Conservation (phyloP, 1,140 invertebrate genomes). For the Tribolium castaneum region DNA sequence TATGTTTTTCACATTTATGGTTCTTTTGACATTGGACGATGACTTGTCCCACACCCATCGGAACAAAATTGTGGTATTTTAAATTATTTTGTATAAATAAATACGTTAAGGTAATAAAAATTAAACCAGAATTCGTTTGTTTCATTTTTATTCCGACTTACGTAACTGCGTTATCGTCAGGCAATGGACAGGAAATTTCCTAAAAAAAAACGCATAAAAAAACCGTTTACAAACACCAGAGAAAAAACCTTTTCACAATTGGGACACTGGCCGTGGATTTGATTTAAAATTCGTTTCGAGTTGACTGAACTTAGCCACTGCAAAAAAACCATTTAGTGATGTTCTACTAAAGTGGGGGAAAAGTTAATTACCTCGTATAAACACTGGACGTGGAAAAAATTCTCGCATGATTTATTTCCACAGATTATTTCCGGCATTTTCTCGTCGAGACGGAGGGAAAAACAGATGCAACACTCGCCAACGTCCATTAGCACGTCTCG, state of each 20-base stretch:
- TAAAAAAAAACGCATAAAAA: slow-evolving; percentile 10
- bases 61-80: slow-evolving; percentile 83
- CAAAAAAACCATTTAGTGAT: slow-evolving; percentile 25
- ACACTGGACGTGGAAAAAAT: slow-evolving; percentile 57
- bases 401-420: slow-evolving; percentile 55
- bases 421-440: slow-evolving; percentile 59
- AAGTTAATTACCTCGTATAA: slow-evolving; percentile 55
- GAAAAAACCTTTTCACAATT: slow-evolving; percentile 57
- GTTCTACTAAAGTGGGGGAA: too few species aligned
- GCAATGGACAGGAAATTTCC: slow-evolving; percentile 25
- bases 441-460: slow-evolving; percentile 50
- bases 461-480: slow-evolving; percentile 60
- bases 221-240: background rate
- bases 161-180: background rate
- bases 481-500: slow-evolving; percentile 47
- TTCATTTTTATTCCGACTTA: background rate
- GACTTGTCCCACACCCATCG: slow-evolving; percentile 75
- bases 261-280: slow-evolving; percentile 56
- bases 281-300: slow-evolving; percentile 52
- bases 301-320: slow-evolving; percentile 56
- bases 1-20: slow-evolving; percentile 91
- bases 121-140: background rate
- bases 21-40: slow-evolving; percentile 84
- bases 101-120: background rate
- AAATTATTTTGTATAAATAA: slow-evolving; percentile 54